Evolutionary conservation across 2,797 vertebrate genomes (phyloP), one percentile per base, ranked within the genome.

Genomic region (Okamejei kenojei): DNA sequence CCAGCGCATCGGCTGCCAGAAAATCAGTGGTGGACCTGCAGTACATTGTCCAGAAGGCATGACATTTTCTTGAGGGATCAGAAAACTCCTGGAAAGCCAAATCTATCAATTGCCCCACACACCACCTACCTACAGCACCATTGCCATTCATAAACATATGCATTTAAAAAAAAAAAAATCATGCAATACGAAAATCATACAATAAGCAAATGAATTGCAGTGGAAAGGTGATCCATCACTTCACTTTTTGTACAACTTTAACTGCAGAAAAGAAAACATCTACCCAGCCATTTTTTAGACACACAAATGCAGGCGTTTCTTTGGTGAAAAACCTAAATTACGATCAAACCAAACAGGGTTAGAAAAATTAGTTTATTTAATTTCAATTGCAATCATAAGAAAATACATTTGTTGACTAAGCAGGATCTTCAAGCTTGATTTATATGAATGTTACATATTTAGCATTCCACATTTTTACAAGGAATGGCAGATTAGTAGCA

Each of bases 401-500:
- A 63, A 88, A 88, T n/a, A 88, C 29, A 65, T 88, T n/a, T 88
- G 26, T 88, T 90, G 61, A 21, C 15, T 11, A 68, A 38, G 19
- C 17, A 0, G 35, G 68, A 71, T 71, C 71, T 29, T 84, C 77
- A 78, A 32, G 77, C 1, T 45, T 74, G 17, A 7, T 68, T 21
- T 90, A 32, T 76, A 76, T 38, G 45, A 92, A 23, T 5, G 2
- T 88, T 88, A 32, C 29, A 38, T 19, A 13, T 6, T 11, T 10
- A 23, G 13, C 35, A 73, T n/a, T 8, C 71, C 45, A 23, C 74
- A 13, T 29, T 26, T 54, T 38, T 35, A 54, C 38, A 54, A 74
- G 10, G 21, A 38, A 73, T 3, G 11, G 7, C 35, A 35, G 65
- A 54, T 94, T 81, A 98, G 94, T 98, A 98, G 94, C 97, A 98